Conservation (phyloP, 2,888 invertebrate species). For the Raillietiella orientalis region DNA sequence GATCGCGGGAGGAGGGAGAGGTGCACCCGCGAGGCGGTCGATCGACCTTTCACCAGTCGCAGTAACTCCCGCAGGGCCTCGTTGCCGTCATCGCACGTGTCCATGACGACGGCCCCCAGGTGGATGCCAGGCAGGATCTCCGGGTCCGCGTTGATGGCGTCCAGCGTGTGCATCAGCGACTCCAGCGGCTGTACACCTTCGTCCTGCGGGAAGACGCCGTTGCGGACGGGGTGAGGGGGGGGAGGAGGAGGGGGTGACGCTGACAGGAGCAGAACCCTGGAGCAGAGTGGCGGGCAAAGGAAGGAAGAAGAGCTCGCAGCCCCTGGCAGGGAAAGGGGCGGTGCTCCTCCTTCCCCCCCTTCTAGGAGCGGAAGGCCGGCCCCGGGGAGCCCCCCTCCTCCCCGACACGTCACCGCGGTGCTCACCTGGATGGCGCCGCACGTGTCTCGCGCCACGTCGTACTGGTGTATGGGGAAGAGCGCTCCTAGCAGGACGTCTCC, state of each 20-base stretch:
- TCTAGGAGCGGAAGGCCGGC: no score
- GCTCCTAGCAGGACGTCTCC: constrained; percentile 33
- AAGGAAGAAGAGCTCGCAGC: no score
- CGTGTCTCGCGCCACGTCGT: constrained; percentile 11
- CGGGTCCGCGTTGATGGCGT: constrained; percentile 24
- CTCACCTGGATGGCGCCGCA: constrained; percentile 12
- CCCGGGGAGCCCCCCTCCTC: no score
- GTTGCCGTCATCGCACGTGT: constrained; percentile 28
- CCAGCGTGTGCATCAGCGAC: constrained; percentile 28
- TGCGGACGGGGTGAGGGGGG: background rate
- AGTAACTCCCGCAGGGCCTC: constrained; percentile 31
- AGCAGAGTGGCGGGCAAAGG: background rate
- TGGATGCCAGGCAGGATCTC: constrained; percentile 24
- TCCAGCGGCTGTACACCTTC: constrained; percentile 34
- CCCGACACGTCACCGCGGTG: no score
- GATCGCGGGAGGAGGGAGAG: constrained; percentile 1
- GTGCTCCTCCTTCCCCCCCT: no score
- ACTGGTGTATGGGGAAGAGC: constrained; percentile 31
- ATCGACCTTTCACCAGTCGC: constrained; percentile 23
- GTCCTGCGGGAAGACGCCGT: constrained; percentile 18
- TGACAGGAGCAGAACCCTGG: background rate
- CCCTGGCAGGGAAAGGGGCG: no score
- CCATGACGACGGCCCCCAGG: constrained; percentile 23
- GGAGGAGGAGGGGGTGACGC: background rate
- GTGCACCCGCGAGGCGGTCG: no score